Evolutionary conservation across 2,888 invertebrate genomes (phyloP), one percentile per base, ranked within the genome.

Genomic region (Dynastes hyllus): DNA sequence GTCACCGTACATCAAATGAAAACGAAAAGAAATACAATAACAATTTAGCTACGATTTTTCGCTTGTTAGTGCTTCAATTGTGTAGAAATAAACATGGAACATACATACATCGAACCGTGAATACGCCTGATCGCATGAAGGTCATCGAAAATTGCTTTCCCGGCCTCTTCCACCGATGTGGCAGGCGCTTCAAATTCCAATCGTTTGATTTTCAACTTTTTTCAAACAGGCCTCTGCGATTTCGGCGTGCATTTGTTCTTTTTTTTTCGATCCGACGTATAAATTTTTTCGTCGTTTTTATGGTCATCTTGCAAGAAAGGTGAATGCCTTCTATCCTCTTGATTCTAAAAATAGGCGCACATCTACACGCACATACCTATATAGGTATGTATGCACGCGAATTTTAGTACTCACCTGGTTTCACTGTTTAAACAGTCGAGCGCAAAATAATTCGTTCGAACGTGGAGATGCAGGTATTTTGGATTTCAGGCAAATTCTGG

Each of bases 231-330:
- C 73, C 63, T 22, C 73, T 27, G 22, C 16, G 61, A 75, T 75
- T 75, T 75, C 45, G 73, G 73, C 40, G 40, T 63, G 73, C 61
- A 70, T 61, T 75, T 75, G 61, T 75, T 75, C 61, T 58, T 37
- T 45, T 75, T 73, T 75, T 75, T 63, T 50, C 73, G 73, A 61
- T 50, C 73, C 73, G 61, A 11, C 61, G 73, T 75, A 61, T 63
- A 75, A 50, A 22, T 75, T 75, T 75, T 75, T 75, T 75, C 50
- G 73, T 75, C 73, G 73, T 75, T 75, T 71, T 63, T 75, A 75
- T 61, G 63, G 61, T 11, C 73, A 75, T 75, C 73, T 75, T 55
- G 45, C 61, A 45, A 50, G 61, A 75, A 75, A 75, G 73, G 73
- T 75, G 63, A 75, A 75, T 55, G 73, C 27, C 73, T 75, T 16